These are phyloP conservation scores for Sandelia bainsii DNA, from an alignment of 2,797 vertebrate genomes.

Conservation along the genomic window DNA sequence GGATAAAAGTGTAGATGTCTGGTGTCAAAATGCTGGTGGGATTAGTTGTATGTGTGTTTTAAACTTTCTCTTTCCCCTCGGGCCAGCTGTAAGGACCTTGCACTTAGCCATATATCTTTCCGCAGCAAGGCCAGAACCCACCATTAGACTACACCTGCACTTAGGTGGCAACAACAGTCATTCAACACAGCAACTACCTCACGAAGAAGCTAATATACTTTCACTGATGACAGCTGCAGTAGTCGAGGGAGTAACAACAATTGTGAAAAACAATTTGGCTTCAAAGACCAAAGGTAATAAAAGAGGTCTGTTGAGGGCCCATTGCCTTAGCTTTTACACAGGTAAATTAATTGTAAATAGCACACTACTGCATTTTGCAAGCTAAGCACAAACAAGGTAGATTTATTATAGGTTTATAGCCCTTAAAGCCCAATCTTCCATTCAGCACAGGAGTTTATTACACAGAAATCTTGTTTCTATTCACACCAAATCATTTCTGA, in stretches of 20 bases:
- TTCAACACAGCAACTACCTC: slow-evolving; percentile 26
- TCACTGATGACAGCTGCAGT: slow-evolving; percentile 29
- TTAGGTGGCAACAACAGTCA: slow-evolving; percentile 34
- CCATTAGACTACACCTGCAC: slow-evolving; percentile 65
- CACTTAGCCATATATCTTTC: slow-evolving; percentile 48
- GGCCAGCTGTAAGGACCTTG: slow-evolving; percentile 31
- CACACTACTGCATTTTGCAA: slow-evolving; percentile 17
- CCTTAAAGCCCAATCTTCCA: neutral
- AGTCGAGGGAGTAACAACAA: slow-evolving; percentile 13
- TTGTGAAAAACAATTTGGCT: slow-evolving; percentile 15
- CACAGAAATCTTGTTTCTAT: neutral
- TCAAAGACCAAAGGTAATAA: slow-evolving; percentile 24
- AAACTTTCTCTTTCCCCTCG: slow-evolving; percentile 47
- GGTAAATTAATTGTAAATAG: slow-evolving; percentile 29
- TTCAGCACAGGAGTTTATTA: slow-evolving; percentile 30
- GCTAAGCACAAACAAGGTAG: slow-evolving; percentile 18
- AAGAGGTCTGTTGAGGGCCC: neutral
- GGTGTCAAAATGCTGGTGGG: neutral
- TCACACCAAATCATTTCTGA: slow-evolving; percentile 11
- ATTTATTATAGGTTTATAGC: slow-evolving; percentile 30
- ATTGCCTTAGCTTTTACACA: neutral
- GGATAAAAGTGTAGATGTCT: neutral
- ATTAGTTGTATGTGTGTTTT: slow-evolving; percentile 6
- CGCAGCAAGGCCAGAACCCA: slow-evolving; percentile 38
- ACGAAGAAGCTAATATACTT: slow-evolving; percentile 1